Evolutionary conservation across 2,888 invertebrate species (phyloP), one percentile per base, ranked within the genome.

Genomic region (Barypeithes pellucidus): DNA sequence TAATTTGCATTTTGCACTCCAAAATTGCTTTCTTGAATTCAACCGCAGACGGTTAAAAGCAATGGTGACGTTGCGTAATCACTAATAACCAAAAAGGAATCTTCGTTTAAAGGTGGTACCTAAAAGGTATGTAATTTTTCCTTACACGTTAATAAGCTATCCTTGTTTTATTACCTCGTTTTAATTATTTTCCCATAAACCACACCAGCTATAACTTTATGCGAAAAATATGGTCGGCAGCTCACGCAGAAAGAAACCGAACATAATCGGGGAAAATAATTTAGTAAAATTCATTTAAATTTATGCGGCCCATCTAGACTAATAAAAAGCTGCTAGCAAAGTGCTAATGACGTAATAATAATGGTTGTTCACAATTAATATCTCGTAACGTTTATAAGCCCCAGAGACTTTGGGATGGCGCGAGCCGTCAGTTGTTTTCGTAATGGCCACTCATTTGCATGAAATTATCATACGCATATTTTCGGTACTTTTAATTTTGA

Each of bases 341-440:
- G 84, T 82, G 84, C 85, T 85, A 86, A 86, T 85, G 86, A 84
- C 85, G 82, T 84, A 85, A 85, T 85, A 85, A 86, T 85, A 83
- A 85, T 84, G 83, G 85, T 84, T 83, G 83, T 84, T 84, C 83
- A 84, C 85, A 86, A 86, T 86, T 86, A 86, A 85, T 85, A 85
- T 84, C 84, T 83, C 86, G 82, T 86, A 84, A 67, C 62, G 67
- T 60, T 62, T 57, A 59, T 65, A 65, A 67, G 66, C 54, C 18
- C 41, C n/a, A 41, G 70, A 85, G 79, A 83, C 80, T 80, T 81
- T 39, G 22, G 72, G 77, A 72, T 69, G 68, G 72, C 24, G 71
- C 70, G 70, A 81, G 82, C 80, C 81, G 82, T 82, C 70, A 67
- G 83, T 82, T 83, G 83, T 81, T 71, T 79, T 79, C 76, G 77